Conservation (phyloP, 2,888 invertebrate species). For the Arge pagana region DNA sequence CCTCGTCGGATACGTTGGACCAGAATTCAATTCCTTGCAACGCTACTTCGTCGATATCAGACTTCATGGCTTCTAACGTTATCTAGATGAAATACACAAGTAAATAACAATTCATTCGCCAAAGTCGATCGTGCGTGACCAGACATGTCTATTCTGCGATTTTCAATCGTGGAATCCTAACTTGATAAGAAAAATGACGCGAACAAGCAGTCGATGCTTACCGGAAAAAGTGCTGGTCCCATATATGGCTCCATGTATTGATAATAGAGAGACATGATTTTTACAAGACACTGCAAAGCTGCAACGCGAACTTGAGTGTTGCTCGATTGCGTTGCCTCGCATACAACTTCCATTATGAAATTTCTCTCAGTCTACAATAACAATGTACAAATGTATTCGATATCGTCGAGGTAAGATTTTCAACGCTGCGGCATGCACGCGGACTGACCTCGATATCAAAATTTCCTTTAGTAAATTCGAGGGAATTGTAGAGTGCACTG, state of each 20-base stretch:
- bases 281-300: slow-evolving; percentile 96
- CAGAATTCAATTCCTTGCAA: slow-evolving; percentile 99
- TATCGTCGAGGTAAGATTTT: no score
- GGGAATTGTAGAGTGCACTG: slow-evolving; percentile 92
- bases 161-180: no score
- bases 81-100: slow-evolving; percentile 63
- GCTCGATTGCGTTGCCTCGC: slow-evolving; percentile 94
- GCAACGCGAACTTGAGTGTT: slow-evolving; percentile 94
- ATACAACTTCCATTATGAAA: slow-evolving; percentile 99
- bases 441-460: slow-evolving; percentile 85
- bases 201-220: slow-evolving; percentile 58
- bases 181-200: not conserved
- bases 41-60: slow-evolving; percentile 92
- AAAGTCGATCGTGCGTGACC: no score
- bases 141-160: no score
- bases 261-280: slow-evolving; percentile 97
- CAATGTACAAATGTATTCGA: not conserved
- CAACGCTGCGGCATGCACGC: no score
- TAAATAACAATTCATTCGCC: no score
- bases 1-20: slow-evolving; percentile 99
- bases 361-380: slow-evolving; percentile 80
- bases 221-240: slow-evolving; percentile 95
- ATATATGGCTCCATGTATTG: slow-evolving; percentile 99
- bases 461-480: slow-evolving; percentile 98
- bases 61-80: slow-evolving; percentile 97